Conservation (phyloP, 2,113 vertebrate species). For the Gila orcuttii region DNA sequence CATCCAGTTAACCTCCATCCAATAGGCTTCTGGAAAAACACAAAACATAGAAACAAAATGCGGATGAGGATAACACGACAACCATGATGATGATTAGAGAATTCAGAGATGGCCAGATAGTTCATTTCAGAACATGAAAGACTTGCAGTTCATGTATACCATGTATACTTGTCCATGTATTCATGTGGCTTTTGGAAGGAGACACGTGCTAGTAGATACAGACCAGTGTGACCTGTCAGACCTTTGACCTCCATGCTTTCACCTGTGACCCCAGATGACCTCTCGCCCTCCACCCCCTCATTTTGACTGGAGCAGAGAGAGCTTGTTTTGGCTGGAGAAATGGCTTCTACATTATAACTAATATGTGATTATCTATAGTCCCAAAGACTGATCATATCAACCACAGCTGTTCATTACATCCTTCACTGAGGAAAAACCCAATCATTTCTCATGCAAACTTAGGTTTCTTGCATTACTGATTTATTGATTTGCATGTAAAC, state of each 20-base stretch:
- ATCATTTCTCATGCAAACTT: not conserved
- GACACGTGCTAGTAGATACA: not conserved
- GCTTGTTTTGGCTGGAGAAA: not conserved
- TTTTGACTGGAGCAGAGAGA: not conserved
- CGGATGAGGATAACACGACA: not conserved
- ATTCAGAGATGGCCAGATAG: not conserved
- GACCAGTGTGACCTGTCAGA: constrained; percentile 9
- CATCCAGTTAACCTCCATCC: not conserved
- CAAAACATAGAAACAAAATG: not conserved
- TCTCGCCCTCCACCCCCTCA: not conserved
- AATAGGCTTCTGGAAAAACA: not conserved
- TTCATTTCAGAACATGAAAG: not conserved
- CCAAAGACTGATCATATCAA: not conserved
- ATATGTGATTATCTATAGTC: not conserved
- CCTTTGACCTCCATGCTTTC: constrained; percentile 31
- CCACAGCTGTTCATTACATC: not conserved
- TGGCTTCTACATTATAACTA: not conserved
- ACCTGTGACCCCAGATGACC: constrained; percentile 33
- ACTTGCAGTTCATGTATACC: not conserved
- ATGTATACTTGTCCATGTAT: not conserved
- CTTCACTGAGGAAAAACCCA: not conserved
- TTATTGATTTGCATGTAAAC: not conserved
- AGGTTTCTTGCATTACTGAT: not conserved
- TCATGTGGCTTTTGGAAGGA: not conserved
- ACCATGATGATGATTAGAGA: not conserved